Evolutionary conservation across 1,140 invertebrate species (phyloP), one percentile per base, ranked within the genome.

Genomic region (Frieseomelitta varia): DNA sequence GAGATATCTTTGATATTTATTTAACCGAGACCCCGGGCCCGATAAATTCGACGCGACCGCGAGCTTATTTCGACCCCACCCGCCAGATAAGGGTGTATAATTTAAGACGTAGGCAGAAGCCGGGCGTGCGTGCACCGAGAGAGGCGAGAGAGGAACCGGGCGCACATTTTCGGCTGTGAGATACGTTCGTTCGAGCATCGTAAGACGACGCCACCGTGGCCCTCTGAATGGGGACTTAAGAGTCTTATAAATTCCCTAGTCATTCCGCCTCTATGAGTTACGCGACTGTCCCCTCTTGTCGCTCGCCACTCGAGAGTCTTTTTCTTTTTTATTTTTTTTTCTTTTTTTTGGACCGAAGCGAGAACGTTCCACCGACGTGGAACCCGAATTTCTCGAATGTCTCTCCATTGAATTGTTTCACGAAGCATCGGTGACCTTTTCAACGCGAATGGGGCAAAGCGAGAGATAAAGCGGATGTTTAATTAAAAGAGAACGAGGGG

Each of bases 21-120:
- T 91, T 91, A 89, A 68, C 81, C 77, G 47, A 61, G 75, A 65
- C 75, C 75, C 55, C 68, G 71, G 67, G 67, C 69, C 80, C 79
- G 76, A 92, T 92, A 92, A 92, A 91, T 92, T 91, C 74, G 79
- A 89, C 85, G 39, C 39, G 75, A 79, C 77, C 71, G 68, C 85
- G 71, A 81, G 90, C 85, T 91, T 92, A 92, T 85, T 88, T 86
- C 84, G 85, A 83, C 83, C 87, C 68, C 82, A 34, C 39, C 47
- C 82, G 39, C 39, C 47, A 90, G 91, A 92, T 92, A 92, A 92
- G 91, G 86, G 82, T 76, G 91, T 71, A 91, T 90, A 90, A 92
- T 88, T 91, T 90, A 91, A 81, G 58, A 78, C 11, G 68, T 76
- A 63, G 34, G 58, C 27, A 56, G 47, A 51, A 75, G 47, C 0